Conservation (phyloP, 2,113 vertebrate genomes). For the Cyanoderma ruficeps region DNA sequence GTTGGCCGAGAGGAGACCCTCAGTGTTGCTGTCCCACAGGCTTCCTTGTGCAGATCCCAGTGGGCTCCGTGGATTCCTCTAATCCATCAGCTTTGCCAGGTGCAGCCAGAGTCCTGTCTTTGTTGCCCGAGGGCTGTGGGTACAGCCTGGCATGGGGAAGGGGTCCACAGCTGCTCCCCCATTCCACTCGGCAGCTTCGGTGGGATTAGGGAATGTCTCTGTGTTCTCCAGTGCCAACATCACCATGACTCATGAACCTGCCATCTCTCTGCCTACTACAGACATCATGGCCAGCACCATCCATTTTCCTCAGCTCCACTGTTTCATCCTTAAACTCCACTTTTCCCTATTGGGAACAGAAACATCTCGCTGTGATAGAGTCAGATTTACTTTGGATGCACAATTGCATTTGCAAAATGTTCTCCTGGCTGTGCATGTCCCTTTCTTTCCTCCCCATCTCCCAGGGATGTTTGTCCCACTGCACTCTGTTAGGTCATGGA, state of each 20-base stretch:
- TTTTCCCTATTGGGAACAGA: not conserved
- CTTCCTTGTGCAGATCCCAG: not conserved
- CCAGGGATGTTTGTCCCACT: not conserved
- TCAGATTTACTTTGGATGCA: not conserved
- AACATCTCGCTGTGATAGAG: fast-evolving
- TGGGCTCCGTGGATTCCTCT: fast-evolving
- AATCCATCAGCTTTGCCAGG: not conserved
- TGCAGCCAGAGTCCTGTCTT: not conserved
- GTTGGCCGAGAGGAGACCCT: fast-evolving
- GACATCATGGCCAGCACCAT: too few species aligned
- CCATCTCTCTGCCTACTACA: not conserved
- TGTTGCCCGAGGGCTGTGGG: not conserved
- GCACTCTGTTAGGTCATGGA: fast-evolving
- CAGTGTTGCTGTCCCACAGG: fast-evolving
- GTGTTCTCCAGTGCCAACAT: fast-evolving
- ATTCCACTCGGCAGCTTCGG: fast-evolving
- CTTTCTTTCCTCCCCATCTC: not conserved
- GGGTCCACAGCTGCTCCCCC: not conserved
- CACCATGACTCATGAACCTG: fast-evolving
- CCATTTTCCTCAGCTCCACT: not conserved
- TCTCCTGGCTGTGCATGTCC: not conserved
- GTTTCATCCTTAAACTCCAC: not conserved
- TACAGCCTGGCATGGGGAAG: fast-evolving
- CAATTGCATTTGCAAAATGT: not conserved
- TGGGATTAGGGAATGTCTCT: not conserved